Evolutionary conservation across 2,113 vertebrate species (phyloP).

Genomic region (Talpa occidentalis): DNA sequence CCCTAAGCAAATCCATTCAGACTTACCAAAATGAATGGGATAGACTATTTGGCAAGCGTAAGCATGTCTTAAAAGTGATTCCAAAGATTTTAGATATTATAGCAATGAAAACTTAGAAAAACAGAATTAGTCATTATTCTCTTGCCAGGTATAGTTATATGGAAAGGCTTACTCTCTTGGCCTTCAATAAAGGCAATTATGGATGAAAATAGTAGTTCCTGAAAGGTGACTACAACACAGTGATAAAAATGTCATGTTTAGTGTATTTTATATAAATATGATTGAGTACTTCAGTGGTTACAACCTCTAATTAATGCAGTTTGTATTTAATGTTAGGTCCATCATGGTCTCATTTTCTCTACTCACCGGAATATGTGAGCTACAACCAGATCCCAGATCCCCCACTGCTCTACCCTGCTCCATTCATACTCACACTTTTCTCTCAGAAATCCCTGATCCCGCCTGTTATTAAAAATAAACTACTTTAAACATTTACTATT

Average conservation of each 20-base stretch:
- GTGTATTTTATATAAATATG: background rate
- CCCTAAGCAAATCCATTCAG: conserved; percentile 28
- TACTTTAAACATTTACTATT: background rate
- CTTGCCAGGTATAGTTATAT: conserved; percentile 11
- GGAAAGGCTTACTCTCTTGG: background rate
- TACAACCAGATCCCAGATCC: conserved; percentile 3
- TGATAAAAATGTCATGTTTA: conserved; percentile 7
- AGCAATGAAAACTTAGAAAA: conserved; percentile 33
- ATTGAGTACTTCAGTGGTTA: background rate
- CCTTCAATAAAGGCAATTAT: conserved; percentile 17
- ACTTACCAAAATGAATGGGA: background rate
- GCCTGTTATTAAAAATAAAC: conserved; percentile 28
- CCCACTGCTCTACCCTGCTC: background rate
- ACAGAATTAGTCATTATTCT: background rate
- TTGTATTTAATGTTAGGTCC: background rate
- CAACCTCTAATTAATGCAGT: background rate
- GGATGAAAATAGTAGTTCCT: conserved; percentile 7
- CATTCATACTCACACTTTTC: background rate
- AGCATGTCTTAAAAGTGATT: conserved; percentile 22
- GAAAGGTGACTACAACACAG: background rate
- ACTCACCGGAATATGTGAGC: background rate
- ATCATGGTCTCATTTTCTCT: background rate
- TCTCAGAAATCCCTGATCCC: background rate
- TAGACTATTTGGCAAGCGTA: conserved; percentile 41
- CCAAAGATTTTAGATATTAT: background rate